These are phyloP conservation scores for Lissonota sp. DNA, from an alignment of 2,888 invertebrate species.

Conservation along the genomic window DNA sequence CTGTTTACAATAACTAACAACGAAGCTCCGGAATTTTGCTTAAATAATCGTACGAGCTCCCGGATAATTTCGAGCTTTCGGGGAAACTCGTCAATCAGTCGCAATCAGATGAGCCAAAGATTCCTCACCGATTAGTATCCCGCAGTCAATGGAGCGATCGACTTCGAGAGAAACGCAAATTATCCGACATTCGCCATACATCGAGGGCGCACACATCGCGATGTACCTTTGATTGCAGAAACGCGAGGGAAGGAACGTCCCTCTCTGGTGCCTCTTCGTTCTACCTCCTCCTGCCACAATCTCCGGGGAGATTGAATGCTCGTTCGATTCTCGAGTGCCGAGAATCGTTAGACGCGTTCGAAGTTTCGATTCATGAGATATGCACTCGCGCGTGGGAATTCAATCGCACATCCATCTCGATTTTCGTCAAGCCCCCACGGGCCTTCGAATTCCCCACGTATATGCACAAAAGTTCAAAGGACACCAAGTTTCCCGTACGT, in stretches of 20 bases:
- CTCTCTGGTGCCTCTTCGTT: too few relatives aligned
- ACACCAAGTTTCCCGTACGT: conserved; percentile 3
- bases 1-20: not conserved
- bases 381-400: not conserved
- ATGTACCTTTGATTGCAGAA: too few relatives aligned
- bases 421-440: not conserved
- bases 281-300: too few relatives aligned
- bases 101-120: not conserved
- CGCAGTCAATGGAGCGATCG: not conserved
- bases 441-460: not conserved
- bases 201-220: too few relatives aligned
- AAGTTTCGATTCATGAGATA: conserved; percentile 7
- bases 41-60: not conserved
- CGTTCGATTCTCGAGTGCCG: not conserved
- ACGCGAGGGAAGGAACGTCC: too few relatives aligned
- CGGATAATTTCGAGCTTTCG: not conserved
- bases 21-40: not conserved
- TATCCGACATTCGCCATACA: too few relatives aligned
- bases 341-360: not conserved
- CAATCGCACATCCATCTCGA: not conserved
- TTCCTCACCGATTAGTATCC: not conserved
- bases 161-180: too few relatives aligned
- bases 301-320: too few relatives aligned
- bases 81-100: not conserved
- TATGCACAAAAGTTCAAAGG: conserved; percentile 9